phyloP scores from a whole-genome alignment of 1,140 invertebrate genomes.

The Caenorhabditis tropicalis region DNA sequence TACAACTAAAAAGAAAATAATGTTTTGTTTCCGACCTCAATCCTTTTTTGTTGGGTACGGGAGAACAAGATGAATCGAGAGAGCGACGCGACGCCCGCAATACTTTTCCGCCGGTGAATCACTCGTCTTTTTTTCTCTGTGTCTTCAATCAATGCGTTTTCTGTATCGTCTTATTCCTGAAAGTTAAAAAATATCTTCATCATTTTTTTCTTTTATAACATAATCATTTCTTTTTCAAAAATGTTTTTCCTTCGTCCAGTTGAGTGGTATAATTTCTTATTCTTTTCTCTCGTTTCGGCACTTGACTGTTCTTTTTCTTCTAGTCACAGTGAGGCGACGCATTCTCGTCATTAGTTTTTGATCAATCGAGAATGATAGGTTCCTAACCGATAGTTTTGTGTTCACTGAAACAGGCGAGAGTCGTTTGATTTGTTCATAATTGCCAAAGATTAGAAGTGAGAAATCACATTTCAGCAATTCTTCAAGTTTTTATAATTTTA shows the following conservation, averaged over 20 bases:
- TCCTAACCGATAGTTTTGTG: not conserved
- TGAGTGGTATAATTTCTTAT: not conserved
- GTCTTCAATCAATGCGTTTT: not conserved
- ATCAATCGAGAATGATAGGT: not conserved
- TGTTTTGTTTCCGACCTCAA: constrained; percentile 26
- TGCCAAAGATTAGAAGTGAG: too few relatives aligned
- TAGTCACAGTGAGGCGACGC: not conserved
- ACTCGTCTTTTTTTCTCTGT: not conserved
- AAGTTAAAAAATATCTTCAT: too few relatives aligned
- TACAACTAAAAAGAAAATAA: constrained; percentile 11
- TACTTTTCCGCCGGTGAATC: constrained; percentile 29
- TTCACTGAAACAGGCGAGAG: too few relatives aligned
- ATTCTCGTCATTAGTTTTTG: constrained; percentile 11
- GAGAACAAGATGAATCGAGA: not conserved
- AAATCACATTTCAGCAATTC: too few relatives aligned
- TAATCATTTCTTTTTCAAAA: too few relatives aligned
- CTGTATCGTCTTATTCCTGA: not conserved
- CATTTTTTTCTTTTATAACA: too few relatives aligned
- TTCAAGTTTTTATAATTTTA: too few relatives aligned
- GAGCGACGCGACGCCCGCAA: not conserved
- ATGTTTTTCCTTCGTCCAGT: too few relatives aligned
- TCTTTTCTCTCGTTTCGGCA: not conserved
- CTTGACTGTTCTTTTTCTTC: not conserved
- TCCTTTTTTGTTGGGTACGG: not conserved
- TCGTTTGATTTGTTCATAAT: too few relatives aligned